A percentile compares a stretch with the other conserved stretches of the same genome.
These are phyloP conservation scores for Rostratula benghalensis DNA, from an alignment of 2,113 vertebrate species.

Conservation along the genomic window DNA sequence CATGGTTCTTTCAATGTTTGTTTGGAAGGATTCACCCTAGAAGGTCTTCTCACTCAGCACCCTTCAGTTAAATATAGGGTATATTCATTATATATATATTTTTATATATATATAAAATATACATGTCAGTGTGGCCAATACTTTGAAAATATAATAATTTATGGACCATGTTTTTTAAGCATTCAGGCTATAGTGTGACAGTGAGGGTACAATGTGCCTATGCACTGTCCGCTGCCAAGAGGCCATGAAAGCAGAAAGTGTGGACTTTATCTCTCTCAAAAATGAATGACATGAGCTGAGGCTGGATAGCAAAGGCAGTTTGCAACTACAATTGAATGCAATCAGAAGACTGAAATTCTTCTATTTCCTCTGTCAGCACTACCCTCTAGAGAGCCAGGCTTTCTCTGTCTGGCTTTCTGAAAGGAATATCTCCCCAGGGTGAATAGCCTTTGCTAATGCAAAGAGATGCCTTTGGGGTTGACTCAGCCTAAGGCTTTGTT, in stretches of 20 bases:
- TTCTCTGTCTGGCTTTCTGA: not conserved
- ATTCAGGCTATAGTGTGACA: not conserved
- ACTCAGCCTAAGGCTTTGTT: not conserved
- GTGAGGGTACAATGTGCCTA: not conserved
- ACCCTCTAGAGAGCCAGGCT: not conserved
- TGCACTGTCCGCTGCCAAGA: not conserved
- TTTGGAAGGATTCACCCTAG: not conserved
- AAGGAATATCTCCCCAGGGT: not conserved
- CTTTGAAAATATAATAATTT: not conserved
- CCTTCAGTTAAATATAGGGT: not conserved
- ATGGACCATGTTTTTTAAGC: not conserved
- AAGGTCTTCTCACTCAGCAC: not conserved
- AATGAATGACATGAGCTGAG: not conserved
- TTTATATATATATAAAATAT: too few species aligned
- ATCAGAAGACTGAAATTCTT: not conserved
- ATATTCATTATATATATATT: not conserved
- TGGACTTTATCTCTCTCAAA: not conserved
- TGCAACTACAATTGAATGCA: not conserved
- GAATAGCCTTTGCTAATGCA: not conserved
- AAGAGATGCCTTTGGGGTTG: not conserved
- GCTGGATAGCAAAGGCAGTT: not conserved
- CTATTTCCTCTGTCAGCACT: not conserved
- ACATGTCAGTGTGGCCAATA: not conserved
- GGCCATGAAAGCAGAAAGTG: not conserved
- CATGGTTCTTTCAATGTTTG: not conserved